Base-by-base conservation (phyloP, 2,888 invertebrate species). In the Cartodere bifasciata region DNA sequence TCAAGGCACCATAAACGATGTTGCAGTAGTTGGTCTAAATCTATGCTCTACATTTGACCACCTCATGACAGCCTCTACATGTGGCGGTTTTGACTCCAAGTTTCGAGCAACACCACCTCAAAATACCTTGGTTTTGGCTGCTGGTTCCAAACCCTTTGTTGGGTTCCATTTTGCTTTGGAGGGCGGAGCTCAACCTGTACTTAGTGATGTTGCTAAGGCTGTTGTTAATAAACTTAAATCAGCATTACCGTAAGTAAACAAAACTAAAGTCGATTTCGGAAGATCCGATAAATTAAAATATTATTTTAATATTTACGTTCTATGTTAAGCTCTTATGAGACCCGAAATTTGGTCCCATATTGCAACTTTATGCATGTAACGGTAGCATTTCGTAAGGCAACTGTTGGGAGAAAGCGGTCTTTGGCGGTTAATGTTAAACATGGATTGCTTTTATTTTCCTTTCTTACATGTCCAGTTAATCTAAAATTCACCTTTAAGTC, bases 171-270 rank as follows among this genome's bases (percentile, higher is more conserved):
- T 82, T 59, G 88, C 87, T 4, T 65, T 87, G 31, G 92, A 94
- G 68, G 91, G 90, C 13, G 79, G 78, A 31, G 67, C 79, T 11
- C 81, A 81, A 16, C 84, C 85, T 0, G 71, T 82, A 9, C 63
- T 94, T 9, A 78, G 85, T 29, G 91, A 92, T 55, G 87, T 94
- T n/a, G 91, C 91, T 1, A 78, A 84, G 53, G 90, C 86, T 31
- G 84, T 92, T 28, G 90, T 90, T 2, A 82, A 75, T 51, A 90
- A 86, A 65, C 66, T 91, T 14, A 82, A 86, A 54, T 78, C 75
- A 26, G 77, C 77, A 24, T 61, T 82, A 43, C 80, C 82, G 81
- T 83, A 52, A 74, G 81, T 69, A 6, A 23, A 22, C 11, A n/a
- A 27, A 11, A 32, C 6, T 27, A 12, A 23, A 7, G 23, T 7